Evolutionary conservation across 1,140 invertebrate genomes (phyloP), one percentile per base, ranked within the genome.

Genomic region (Aphis gossypii): DNA sequence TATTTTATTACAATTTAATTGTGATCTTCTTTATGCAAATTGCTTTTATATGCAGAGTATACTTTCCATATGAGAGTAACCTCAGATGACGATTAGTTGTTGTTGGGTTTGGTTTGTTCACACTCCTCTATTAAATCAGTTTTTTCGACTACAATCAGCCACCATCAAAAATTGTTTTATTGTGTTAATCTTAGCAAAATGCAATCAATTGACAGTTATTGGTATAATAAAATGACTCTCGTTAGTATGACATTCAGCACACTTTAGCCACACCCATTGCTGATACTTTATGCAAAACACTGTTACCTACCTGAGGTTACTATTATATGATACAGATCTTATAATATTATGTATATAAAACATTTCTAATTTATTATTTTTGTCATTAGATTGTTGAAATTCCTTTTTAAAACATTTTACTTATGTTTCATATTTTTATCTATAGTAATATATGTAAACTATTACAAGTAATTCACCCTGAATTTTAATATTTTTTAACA

Each of bases 231-330:
- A 68, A 30, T 14, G 11, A 76, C 60, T n/a, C 14, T 1, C 11
- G 0, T 4, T 11, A n/a, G 60, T 0, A 68, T 1, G 5, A 18
- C 30, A n/a, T n/a, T 68, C 1, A 5, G 30, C 4, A 1, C 11
- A 68, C 8, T 30, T 68, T n/a, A 68, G 11, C 11, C 25, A 60
- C 23, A 56, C 54, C 56, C 56, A 68, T 68, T 68, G 9, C 60
- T 68, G 11, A 11, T n/a, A 5, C 11, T 6, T 11, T 68, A 5
- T 1, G 0, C 3, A 4, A 30, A n/a, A 18, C 4, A 3, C 30
- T 4, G 14, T 7, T 18, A n/a, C 60, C 30, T 18, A n/a, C 30
- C 30, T 76, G 30, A 76, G 60, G 30, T 68, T n/a, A 68, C 60
- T 68, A 30, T 68, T 68, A n/a, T 68, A n/a, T 76, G 30, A 76